Conservation (phyloP, 2,888 invertebrate species). For the Leptodirus hochenwartii region DNA sequence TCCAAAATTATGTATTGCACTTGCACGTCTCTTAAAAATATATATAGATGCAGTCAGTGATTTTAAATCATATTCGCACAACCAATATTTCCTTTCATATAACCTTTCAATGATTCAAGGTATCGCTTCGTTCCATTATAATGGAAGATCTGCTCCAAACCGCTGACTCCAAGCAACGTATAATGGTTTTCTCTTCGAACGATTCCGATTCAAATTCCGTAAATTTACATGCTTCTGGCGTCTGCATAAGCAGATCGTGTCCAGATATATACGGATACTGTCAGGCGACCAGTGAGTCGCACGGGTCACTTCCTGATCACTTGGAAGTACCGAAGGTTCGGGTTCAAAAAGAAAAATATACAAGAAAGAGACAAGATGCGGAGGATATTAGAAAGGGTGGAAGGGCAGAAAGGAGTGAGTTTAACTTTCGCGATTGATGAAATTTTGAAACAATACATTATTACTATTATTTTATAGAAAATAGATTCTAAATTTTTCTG, state of each 20-base stretch:
- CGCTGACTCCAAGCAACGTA: conserved; percentile 59
- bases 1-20: too few species aligned
- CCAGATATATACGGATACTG: conserved; percentile 41
- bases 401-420: conserved; percentile 26
- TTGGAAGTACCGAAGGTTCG: conserved; percentile 33
- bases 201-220: too few species aligned
- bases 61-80: neutral
- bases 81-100: neutral
- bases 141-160: conserved; percentile 81
- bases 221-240: too few species aligned
- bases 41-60: too few species aligned
- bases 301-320: conserved; percentile 40
- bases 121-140: conserved; percentile 65
- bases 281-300: conserved; percentile 17
- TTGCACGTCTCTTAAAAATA: too few species aligned
- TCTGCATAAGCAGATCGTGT: conserved; percentile 61
- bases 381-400: too few species aligned
- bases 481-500: too few species aligned
- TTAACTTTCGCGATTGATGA: too few species aligned
- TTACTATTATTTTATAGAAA: too few species aligned
- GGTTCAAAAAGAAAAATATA: too few species aligned
- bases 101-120: conserved; percentile 24
- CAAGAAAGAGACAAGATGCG: neutral
- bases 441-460: too few species aligned
- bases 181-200: conserved; percentile 67